Evolutionary conservation across 2,113 vertebrate genomes (phyloP).

Genomic region (Pelobates fuscus): DNA sequence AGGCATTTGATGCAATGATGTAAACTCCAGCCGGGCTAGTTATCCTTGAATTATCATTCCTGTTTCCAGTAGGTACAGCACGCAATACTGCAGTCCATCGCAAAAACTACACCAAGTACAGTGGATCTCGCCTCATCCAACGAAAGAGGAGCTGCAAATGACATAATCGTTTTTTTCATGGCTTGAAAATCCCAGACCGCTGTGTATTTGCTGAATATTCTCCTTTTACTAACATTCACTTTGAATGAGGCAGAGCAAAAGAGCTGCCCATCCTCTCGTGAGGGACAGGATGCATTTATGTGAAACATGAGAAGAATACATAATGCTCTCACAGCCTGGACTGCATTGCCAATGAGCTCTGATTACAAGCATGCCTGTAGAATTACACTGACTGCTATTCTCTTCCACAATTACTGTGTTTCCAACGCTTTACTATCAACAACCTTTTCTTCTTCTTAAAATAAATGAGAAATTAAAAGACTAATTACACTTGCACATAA

Average conservation of each 20-base stretch:
- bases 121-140: slow-evolving; percentile 55
- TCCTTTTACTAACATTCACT: slow-evolving; percentile 68
- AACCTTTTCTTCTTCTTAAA: neutral
- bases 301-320: slow-evolving; percentile 79
- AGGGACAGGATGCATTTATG: slow-evolving; percentile 71
- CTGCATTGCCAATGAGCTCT: slow-evolving; percentile 75
- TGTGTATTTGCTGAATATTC: slow-evolving; percentile 67
- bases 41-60: slow-evolving; percentile 28
- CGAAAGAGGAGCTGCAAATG: slow-evolving; percentile 53
- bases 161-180: slow-evolving; percentile 63
- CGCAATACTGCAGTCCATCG: slow-evolving; percentile 54
- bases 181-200: slow-evolving; percentile 59
- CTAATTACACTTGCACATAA: neutral
- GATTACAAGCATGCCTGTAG: slow-evolving; percentile 70
- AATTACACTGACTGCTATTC: slow-evolving; percentile 56
- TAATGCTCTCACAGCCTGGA: slow-evolving; percentile 66
- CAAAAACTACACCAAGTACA: slow-evolving; percentile 57
- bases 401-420: slow-evolving; percentile 46
- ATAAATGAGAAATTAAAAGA: neutral
- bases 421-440: slow-evolving; percentile 39
- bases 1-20: slow-evolving; percentile 28
- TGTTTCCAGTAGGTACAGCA: slow-evolving; percentile 35
- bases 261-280: slow-evolving; percentile 61
- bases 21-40: slow-evolving; percentile 10
- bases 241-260: slow-evolving; percentile 69